Conservation (phyloP, 2,797 vertebrate species). For the Tympanoctomys barrerae region DNA sequence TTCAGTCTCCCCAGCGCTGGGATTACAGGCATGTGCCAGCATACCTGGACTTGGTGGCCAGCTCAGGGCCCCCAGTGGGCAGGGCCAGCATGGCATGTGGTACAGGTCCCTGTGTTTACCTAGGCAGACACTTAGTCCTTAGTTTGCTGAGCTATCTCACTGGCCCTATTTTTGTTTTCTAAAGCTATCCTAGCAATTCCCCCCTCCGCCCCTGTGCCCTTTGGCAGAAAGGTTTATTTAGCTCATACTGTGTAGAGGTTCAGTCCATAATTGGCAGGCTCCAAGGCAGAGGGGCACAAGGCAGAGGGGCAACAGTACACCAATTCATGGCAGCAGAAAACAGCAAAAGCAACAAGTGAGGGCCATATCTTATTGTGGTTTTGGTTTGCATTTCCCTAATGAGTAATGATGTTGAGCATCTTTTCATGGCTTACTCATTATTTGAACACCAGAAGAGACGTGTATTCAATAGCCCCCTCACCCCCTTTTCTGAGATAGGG, state of each 20-base stretch:
- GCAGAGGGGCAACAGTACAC: not conserved
- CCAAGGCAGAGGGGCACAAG: too few species aligned
- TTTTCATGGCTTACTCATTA: not conserved
- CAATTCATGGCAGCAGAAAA: too few species aligned
- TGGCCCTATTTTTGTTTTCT: not conserved
- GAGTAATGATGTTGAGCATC: not conserved
- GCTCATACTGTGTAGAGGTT: not conserved
- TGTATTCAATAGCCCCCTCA: not conserved
- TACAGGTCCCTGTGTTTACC: too few species aligned
- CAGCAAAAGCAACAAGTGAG: not conserved
- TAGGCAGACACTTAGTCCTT: too few species aligned
- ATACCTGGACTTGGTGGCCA: too few species aligned
- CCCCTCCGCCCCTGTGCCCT: too few species aligned
- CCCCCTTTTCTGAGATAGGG: not conserved
- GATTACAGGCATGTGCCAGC: too few species aligned
- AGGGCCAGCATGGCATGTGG: too few species aligned
- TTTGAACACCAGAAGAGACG: not conserved
- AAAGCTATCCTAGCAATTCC: not conserved
- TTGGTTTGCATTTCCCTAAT: not conserved
- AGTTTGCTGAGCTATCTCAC: too few species aligned
- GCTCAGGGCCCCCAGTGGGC: too few species aligned
- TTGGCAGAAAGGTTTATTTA: not conserved
- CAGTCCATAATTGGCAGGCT: not conserved
- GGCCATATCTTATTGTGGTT: not conserved
- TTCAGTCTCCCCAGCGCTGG: too few species aligned